Evolutionary conservation across 1,140 invertebrate species (phyloP).

Genomic region (Ceratina calcarata): DNA sequence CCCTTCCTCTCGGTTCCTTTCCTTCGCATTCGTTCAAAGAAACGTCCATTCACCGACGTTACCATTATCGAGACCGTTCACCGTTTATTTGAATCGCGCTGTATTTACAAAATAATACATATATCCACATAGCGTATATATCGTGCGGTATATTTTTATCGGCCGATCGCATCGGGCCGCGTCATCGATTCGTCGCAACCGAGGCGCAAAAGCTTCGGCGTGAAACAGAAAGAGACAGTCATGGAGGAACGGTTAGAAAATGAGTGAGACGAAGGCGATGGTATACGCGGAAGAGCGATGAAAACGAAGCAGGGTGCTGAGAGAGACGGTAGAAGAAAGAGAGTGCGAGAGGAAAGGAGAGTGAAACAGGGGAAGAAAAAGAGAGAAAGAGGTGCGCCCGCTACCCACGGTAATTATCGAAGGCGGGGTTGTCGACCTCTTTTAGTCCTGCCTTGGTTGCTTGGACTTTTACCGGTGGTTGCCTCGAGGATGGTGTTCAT

Average conservation of each 20-base stretch:
- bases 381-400: constrained; percentile 57
- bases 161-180: constrained; percentile 50
- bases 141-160: constrained; percentile 56
- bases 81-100: neutral
- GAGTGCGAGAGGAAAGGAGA: constrained; percentile 9
- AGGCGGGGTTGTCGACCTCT: constrained; percentile 68
- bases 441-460: constrained; percentile 56
- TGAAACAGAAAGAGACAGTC: constrained; percentile 33
- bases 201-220: constrained; percentile 57
- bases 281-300: constrained; percentile 12
- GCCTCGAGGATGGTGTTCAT: constrained; percentile 35
- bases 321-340: constrained; percentile 24
- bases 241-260: neutral
- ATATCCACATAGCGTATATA: neutral
- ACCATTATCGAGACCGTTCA: constrained; percentile 25
- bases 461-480: constrained; percentile 48
- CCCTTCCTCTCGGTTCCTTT: neutral
- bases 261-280: constrained; percentile 8
- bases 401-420: constrained; percentile 71
- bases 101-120: constrained; percentile 54
- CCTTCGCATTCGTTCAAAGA: constrained; percentile 25
- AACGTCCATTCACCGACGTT: constrained; percentile 21
- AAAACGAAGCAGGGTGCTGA: constrained; percentile 28
- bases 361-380: constrained; percentile 37
- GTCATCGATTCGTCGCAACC: constrained; percentile 60